These are phyloP conservation scores for Bombylius discolor DNA, from an alignment of 2,888 invertebrate genomes.

Conservation along the genomic window DNA sequence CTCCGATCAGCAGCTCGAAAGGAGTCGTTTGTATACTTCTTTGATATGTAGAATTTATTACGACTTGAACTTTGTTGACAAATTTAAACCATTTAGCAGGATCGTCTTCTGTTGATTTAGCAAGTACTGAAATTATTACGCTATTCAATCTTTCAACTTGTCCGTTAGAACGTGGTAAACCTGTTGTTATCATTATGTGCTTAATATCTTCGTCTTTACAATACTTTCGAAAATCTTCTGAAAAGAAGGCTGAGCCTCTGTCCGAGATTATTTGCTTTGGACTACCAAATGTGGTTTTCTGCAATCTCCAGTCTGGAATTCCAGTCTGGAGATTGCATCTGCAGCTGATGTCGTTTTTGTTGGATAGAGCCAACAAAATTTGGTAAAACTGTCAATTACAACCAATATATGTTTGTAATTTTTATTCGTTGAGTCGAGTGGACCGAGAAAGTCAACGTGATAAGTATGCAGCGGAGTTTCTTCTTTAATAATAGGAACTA, in stretches of 20 bases:
- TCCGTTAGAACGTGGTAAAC: slow-evolving; percentile 26
- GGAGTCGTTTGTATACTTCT: slow-evolving; percentile 10
- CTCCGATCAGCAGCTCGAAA: slow-evolving; percentile 19
- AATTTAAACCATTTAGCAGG: slow-evolving; percentile 22
- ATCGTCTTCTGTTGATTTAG: slow-evolving; percentile 23
- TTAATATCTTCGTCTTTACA: slow-evolving; percentile 25
- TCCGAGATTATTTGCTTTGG: slow-evolving; percentile 26
- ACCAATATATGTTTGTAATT: slow-evolving; percentile 22
- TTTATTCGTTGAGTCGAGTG: slow-evolving; percentile 20
- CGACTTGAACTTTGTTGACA: slow-evolving; percentile 14
- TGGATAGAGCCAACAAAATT: slow-evolving; percentile 29
- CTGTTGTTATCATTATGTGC: slow-evolving; percentile 18
- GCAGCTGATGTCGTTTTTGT: slow-evolving; percentile 20
- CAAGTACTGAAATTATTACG: slow-evolving; percentile 21
- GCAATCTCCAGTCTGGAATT: too few relatives aligned
- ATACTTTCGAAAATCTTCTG: slow-evolving; percentile 22
- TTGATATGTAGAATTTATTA: slow-evolving; percentile 15
- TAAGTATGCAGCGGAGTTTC: slow-evolving; percentile 14
- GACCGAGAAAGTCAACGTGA: slow-evolving; percentile 27
- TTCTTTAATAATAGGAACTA: slow-evolving; percentile 13
- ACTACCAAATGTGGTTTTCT: slow-evolving; percentile 27
- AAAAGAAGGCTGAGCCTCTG: slow-evolving; percentile 22
- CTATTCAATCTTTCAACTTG: slow-evolving; percentile 25
- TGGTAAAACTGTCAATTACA: slow-evolving; percentile 26
- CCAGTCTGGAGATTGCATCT: slow-evolving; percentile 23